Percentiles rank a stretch among this genome's conserved stretches.
Evolutionary conservation across 2,113 vertebrate species (phyloP).

Genomic region (Chaetura pelagica): DNA sequence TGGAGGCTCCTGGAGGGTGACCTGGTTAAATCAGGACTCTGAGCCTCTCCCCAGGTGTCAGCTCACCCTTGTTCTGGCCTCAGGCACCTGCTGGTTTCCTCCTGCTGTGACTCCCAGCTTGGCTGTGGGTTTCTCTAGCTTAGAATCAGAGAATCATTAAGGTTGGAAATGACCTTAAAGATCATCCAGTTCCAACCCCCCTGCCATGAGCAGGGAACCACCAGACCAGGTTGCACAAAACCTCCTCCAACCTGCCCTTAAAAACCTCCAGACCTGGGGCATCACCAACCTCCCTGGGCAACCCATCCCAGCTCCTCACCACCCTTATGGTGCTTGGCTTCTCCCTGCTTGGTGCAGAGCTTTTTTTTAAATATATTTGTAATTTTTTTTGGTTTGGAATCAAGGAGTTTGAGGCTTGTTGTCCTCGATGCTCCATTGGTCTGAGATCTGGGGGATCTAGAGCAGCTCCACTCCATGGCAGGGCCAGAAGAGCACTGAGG

Average conservation of each 20-base stretch:
- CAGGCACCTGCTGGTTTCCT: neutral
- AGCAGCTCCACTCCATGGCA: no score
- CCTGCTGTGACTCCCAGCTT: neutral
- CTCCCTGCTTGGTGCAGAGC: neutral
- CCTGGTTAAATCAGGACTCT: neutral
- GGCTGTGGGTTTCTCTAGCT: neutral
- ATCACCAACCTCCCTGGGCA: no score
- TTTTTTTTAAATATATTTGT: neutral
- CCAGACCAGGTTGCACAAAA: no score
- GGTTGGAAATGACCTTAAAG: no score
- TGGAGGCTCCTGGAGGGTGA: neutral
- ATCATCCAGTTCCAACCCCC: no score
- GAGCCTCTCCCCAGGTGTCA: neutral
- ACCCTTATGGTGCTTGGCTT: neutral
- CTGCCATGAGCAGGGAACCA: no score
- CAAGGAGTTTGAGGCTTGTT: neutral
- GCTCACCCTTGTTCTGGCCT: neutral
- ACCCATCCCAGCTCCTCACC: no score
- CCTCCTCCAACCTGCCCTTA: no score
- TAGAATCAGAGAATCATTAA: no score
- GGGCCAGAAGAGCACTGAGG: neutral
- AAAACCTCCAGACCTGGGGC: no score
- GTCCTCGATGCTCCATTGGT: neutral
- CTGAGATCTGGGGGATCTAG: neutral
- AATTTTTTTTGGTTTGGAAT: neutral